Evolutionary conservation across 2,888 invertebrate genomes (phyloP), one percentile per base, ranked within the genome.

Genomic region (Lumbricus terrestris): DNA sequence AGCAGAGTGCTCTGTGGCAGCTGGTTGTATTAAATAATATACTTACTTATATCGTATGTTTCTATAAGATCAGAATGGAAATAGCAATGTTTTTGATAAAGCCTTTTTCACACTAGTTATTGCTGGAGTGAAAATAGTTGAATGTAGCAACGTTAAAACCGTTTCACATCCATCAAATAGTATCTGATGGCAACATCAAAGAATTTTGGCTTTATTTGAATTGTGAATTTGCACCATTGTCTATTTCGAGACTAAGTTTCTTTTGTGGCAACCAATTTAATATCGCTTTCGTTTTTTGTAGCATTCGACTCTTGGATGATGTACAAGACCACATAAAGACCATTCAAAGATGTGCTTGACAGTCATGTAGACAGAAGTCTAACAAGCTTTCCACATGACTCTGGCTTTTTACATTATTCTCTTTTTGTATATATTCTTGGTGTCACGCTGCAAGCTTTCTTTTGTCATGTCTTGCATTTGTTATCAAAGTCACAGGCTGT

Each of bases 221-320:
- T 69, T 69, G n/a, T 69, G n/a, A 69, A 69, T 69, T 47, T 47
- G 23, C 23, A 8, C 47, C 23, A 5, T 23, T 47, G 47, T 47
- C 47, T 47, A 23, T 47, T 69, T 69, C 29, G 29, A 0, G n/a
- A 69, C n/a, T 16, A 29, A 69, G n/a, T 69, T 69, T 69, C 69
- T 69, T 95, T 89, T 34, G n/a, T 85, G 35, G 20, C 11, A 35
- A 34, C 29, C 85, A 33, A 83, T 83, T 83, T 33, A 13, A 29
- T 83, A 29, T 83, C 15, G 20, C 33, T 83, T 83, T 18, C 13
- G 5, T 95, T 97, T 47, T 97, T 97, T 94, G 96, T 96, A 93
- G 93, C 96, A 91, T 97, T 97, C 97, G 95, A 97, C 54, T 95
- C 37, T 93, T 94, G 91, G 94, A 94, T 90, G 93, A 94, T 83